Evolutionary conservation across 1,140 invertebrate genomes (phyloP).

Genomic region (Lepidurus apus): DNA sequence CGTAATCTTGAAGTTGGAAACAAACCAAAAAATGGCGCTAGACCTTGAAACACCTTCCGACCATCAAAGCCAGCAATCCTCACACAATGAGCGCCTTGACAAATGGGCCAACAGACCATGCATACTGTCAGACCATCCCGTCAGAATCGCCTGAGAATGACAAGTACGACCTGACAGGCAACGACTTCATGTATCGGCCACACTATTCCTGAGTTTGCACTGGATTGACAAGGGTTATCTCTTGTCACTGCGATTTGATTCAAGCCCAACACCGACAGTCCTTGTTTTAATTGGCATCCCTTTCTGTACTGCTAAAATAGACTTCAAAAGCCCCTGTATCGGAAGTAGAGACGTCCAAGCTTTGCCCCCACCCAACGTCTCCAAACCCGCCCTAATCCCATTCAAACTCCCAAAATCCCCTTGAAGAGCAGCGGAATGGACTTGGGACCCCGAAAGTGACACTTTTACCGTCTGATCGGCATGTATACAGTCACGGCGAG

Average conservation of each 20-base stretch:
- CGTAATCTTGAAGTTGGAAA: too few relatives aligned
- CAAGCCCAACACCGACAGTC: not conserved
- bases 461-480: not conserved
- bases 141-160: not conserved
- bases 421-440: not conserved
- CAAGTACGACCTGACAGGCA: not conserved
- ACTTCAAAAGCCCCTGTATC: not conserved
- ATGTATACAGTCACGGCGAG: not conserved
- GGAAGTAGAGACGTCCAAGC: not conserved
- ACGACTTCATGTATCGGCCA: not conserved
- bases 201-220: not conserved
- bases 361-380: not conserved
- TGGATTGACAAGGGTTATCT: not conserved
- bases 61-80: too few relatives aligned
- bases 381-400: not conserved
- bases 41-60: too few relatives aligned
- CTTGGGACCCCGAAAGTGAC: not conserved
- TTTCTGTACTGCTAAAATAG: not conserved
- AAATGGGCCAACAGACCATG: not conserved
- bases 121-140: not conserved
- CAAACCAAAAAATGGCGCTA: too few relatives aligned
- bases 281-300: conserved; percentile 9
- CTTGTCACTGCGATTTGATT: not conserved
- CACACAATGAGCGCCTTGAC: too few relatives aligned
- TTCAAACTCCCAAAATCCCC: not conserved